Evolutionary conservation across 1,140 invertebrate species (phyloP), one percentile per base, ranked within the genome.

Genomic region (Stratiolaelaps scimitus): DNA sequence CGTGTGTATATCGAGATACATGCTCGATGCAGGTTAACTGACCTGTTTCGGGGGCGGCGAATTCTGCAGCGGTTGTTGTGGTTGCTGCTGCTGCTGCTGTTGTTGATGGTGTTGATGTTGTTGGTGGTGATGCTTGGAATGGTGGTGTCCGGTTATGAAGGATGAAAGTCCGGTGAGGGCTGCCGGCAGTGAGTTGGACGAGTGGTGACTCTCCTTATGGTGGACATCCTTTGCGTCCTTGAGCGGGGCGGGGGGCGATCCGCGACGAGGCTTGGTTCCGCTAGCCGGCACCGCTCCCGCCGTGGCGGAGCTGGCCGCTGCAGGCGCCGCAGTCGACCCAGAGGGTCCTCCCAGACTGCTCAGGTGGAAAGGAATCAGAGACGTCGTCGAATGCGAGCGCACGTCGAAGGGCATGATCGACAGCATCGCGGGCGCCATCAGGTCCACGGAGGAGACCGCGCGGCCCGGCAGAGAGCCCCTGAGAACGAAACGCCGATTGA

Each of bases 371-470:
- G 53, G 53, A 26, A 60, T 29, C 26, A 60, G 26, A 29, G 53
- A 60, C 26, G 53, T 60, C 47, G 47, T 48, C 2, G 53, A 60
- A 29, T 60, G 53, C 26, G 53, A 60, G 10, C 53, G 53, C 53
- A 60, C 26, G 23, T 60, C 53, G 13, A 60, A 60, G 34, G 53
- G 53, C 53, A 60, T 60, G 53, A 60, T 34, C 15, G 53, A 60
- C 1, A 60, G 20, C 53, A 60, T 60, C 53, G 53, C 53, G 53
- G 53, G 53, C 17, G 53, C 53, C 53, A 60, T 60, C 53, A 60
- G 23, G 53, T 60, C 53, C 13, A 26, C 53, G 34, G 53, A 60
- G 34, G 53, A 60, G 26, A 60, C 53, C 34, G 53, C 23, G 53
- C 53, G 53, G 17, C 53, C 53, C 23, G 26, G 53, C 17, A 60